Evolutionary conservation across 2,113 vertebrate genomes (phyloP).

Genomic region (Origma solitaria): DNA sequence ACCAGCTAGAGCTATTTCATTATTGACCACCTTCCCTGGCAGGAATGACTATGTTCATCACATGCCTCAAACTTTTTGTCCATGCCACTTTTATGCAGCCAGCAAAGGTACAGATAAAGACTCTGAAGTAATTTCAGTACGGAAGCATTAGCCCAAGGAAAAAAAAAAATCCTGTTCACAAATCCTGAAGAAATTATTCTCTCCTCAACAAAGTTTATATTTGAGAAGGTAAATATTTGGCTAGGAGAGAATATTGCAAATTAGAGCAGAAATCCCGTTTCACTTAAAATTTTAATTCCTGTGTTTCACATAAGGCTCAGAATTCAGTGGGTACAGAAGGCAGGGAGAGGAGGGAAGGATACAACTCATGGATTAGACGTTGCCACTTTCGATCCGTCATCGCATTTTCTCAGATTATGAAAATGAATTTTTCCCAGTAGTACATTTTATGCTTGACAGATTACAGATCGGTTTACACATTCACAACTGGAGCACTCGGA

Average conservation of each 20-base stretch:
- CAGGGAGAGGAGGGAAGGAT: neutral
- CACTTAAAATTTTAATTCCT: neutral
- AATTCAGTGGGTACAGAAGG: neutral
- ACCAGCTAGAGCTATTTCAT: neutral
- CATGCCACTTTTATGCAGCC: neutral
- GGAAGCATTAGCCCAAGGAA: neutral
- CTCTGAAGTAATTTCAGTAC: neutral
- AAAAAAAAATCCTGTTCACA: neutral
- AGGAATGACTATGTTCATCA: neutral
- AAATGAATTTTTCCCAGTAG: conserved; percentile 45
- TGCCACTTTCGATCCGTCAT: conserved; percentile 33
- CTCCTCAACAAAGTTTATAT: neutral
- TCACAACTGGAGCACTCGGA: neutral
- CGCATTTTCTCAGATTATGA: conserved; percentile 47
- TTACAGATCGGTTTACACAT: conserved; percentile 33
- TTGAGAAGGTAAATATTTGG: neutral
- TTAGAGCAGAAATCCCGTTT: neutral
- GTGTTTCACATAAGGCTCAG: conserved; percentile 1
- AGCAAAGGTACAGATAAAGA: neutral
- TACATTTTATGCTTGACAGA: conserved; percentile 56
- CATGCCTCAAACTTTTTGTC: neutral
- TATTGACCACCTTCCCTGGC: neutral
- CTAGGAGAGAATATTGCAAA: neutral
- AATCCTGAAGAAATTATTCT: neutral
- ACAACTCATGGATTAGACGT: neutral